Evolutionary conservation across 2,888 invertebrate genomes (phyloP).

Genomic region (Aphrophora alni): DNA sequence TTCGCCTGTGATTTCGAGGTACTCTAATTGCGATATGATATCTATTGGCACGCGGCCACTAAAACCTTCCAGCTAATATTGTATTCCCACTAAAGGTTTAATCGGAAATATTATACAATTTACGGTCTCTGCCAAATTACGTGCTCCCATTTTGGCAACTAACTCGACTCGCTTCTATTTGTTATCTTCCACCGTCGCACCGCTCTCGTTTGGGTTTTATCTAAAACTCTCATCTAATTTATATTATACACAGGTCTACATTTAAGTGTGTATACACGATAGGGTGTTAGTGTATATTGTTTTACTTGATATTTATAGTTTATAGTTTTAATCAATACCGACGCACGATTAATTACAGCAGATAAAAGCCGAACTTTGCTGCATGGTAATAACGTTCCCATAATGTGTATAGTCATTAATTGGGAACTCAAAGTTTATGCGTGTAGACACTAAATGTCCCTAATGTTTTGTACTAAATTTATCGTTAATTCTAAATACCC

Average conservation of each 20-base stretch:
- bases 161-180: not conserved
- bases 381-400: not conserved
- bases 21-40: too few relatives aligned
- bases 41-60: too few relatives aligned
- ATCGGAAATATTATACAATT: too few relatives aligned
- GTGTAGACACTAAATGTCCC: too few relatives aligned
- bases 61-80: too few relatives aligned
- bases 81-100: too few relatives aligned
- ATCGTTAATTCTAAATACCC: too few relatives aligned
- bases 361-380: not conserved
- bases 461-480: too few relatives aligned
- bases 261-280: not conserved
- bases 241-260: not conserved
- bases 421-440: too few relatives aligned
- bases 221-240: not conserved
- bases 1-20: too few relatives aligned
- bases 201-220: not conserved
- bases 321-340: not conserved
- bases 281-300: not conserved
- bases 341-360: not conserved
- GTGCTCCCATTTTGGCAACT: not conserved
- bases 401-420: too few relatives aligned
- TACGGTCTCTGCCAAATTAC: not conserved
- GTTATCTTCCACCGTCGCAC: not conserved
- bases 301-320: not conserved